Conservation (phyloP, 2,888 invertebrate species). For the Eupithecia tripunctaria region DNA sequence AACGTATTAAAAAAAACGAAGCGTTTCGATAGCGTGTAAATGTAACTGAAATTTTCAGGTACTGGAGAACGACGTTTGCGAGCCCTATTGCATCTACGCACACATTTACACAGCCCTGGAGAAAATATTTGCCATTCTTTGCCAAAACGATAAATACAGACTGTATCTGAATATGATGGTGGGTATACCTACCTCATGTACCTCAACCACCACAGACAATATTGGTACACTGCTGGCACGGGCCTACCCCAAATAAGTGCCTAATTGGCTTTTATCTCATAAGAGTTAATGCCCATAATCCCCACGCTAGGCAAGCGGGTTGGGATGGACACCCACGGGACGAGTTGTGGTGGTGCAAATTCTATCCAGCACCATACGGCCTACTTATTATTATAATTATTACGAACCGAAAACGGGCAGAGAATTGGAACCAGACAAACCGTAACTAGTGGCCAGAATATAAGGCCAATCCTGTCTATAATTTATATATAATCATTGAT, state of each 20-base stretch:
- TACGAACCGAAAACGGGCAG: not conserved
- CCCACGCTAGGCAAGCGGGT: too few relatives aligned
- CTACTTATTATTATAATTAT: not conserved
- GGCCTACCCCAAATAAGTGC: too few relatives aligned
- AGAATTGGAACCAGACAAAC: not conserved
- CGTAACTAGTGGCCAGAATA: not conserved
- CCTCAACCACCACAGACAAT: too few relatives aligned
- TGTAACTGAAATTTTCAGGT: conserved; percentile 55
- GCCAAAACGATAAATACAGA: conserved; percentile 75
- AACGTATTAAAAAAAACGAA: not conserved
- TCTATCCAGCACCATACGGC: too few relatives aligned
- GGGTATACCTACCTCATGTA: conserved; percentile 4
- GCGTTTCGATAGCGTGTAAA: not conserved
- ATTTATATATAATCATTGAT: not conserved
- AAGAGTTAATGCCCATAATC: too few relatives aligned
- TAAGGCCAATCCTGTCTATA: not conserved
- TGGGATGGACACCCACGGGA: too few relatives aligned
- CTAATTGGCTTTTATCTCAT: too few relatives aligned
- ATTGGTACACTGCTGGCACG: too few relatives aligned
- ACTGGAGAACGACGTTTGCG: conserved; percentile 77
- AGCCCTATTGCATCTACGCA: conserved; percentile 78
- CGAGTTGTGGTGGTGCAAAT: too few relatives aligned
- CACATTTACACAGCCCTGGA: conserved; percentile 78
- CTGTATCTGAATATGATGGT: conserved; percentile 74
- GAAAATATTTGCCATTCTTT: conserved; percentile 73